Evolutionary conservation across 1,140 invertebrate species (phyloP).

Genomic region (Euschistus heros): DNA sequence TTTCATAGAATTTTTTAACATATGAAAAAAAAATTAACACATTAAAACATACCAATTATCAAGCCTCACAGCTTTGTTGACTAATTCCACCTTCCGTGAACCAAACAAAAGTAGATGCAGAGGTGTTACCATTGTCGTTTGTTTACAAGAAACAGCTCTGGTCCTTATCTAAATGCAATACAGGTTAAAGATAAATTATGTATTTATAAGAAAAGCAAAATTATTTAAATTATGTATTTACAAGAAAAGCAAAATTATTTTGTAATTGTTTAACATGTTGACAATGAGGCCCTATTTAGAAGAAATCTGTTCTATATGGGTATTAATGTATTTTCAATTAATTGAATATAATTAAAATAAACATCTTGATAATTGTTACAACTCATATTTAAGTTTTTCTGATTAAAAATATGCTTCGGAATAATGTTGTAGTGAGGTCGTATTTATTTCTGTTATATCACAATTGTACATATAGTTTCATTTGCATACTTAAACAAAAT

Average conservation of each 20-base stretch:
- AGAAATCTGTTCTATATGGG: not conserved
- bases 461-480: too few species aligned
- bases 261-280: too few species aligned
- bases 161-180: conserved; percentile 62
- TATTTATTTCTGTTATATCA: too few species aligned
- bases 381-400: too few species aligned
- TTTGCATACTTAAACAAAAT: too few species aligned
- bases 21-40: too few species aligned
- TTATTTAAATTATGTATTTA: not conserved
- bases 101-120: conserved; percentile 88
- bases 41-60: conserved; percentile 60
- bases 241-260: conserved; percentile 3
- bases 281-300: not conserved
- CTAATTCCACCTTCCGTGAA: conserved; percentile 57
- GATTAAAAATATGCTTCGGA: too few species aligned
- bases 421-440: too few species aligned
- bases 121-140: conserved; percentile 93
- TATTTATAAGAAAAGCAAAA: not conserved
- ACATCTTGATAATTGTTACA: too few species aligned
- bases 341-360: too few species aligned
- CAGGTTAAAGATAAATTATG: not conserved
- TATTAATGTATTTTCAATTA: too few species aligned
- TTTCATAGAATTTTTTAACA: too few species aligned
- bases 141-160: conserved; percentile 91
- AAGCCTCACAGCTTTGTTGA: conserved; percentile 60